Percentiles rank a stretch among this genome's conserved stretches.
These are phyloP conservation scores for Meteorus colon DNA, from an alignment of 2,888 invertebrate species.

Conservation along the genomic window DNA sequence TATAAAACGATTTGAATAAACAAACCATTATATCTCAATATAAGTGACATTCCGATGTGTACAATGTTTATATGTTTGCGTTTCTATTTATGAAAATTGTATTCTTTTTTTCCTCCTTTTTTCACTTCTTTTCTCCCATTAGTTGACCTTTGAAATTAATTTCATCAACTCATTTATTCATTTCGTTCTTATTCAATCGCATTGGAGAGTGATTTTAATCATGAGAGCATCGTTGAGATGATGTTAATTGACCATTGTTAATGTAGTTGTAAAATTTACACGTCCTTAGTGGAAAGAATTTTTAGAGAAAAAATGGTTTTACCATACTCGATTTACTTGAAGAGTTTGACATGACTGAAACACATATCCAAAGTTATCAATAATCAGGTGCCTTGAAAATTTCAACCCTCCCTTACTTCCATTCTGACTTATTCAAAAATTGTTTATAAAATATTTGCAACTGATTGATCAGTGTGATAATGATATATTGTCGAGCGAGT, in stretches of 20 bases:
- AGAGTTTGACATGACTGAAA: background rate
- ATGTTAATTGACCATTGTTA: conserved; percentile 14
- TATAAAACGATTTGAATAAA: conserved; percentile 53
- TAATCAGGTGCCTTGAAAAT: conserved; percentile 16
- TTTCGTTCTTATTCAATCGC: conserved; percentile 52
- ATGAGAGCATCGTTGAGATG: conserved; percentile 57
- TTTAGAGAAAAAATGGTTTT: background rate
- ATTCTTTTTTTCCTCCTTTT: background rate
- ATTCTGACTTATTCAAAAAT: conserved; percentile 39
- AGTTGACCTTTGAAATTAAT: conserved; percentile 32
- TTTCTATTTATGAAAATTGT: conserved; percentile 38
- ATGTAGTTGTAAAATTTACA: background rate
- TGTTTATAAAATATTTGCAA: conserved; percentile 44
- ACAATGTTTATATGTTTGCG: conserved; percentile 48
- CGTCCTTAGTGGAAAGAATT: background rate
- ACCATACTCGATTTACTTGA: background rate
- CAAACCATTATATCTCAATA: conserved; percentile 66
- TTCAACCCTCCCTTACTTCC: background rate
- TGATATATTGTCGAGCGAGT: conserved; percentile 45
- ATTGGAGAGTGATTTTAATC: conserved; percentile 58
- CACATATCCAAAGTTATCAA: conserved; percentile 10
- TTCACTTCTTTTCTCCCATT: conserved; percentile 37
- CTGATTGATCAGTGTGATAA: conserved; percentile 43
- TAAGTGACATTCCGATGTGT: conserved; percentile 66
- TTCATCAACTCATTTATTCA: background rate